Conservation (phyloP, 2,113 vertebrate genomes). For the Urocynchramus pylzowi region DNA sequence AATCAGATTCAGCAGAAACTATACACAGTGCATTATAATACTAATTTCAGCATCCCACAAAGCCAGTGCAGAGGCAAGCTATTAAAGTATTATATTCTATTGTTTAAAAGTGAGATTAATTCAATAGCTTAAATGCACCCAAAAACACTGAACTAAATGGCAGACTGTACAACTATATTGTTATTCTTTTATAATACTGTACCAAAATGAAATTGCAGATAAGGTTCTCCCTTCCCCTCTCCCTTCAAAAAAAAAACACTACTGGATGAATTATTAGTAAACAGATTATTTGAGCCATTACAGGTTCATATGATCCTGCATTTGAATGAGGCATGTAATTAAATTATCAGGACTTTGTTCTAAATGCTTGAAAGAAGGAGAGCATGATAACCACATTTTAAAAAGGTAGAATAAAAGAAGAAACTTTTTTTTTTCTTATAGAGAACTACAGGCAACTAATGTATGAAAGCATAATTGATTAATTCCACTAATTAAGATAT, state of each 20-base stretch:
- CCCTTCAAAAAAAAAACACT: background rate
- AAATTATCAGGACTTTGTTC: conserved; percentile 60
- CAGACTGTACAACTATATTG: conserved; percentile 55
- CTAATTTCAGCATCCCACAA: conserved; percentile 86
- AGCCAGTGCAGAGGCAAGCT: conserved; percentile 85
- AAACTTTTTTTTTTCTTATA: conserved; percentile 32
- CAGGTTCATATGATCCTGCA: conserved; percentile 52
- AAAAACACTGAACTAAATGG: conserved; percentile 64
- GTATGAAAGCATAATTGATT: conserved; percentile 52
- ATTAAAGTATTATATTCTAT: conserved; percentile 85
- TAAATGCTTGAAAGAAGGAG: conserved; percentile 51
- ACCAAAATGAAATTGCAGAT: conserved; percentile 65
- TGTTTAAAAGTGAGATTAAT: conserved; percentile 82
- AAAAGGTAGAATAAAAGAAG: conserved; percentile 37
- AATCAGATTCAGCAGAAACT: conserved; percentile 94
- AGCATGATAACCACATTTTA: conserved; percentile 47
- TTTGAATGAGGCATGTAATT: conserved; percentile 65
- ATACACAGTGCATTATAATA: conserved; percentile 82
- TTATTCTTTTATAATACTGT: conserved; percentile 66
- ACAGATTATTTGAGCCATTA: conserved; percentile 65
- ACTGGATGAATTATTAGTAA: conserved; percentile 64
- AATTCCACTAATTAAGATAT: conserved; percentile 61
- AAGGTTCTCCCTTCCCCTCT: conserved; percentile 55
- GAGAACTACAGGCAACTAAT: conserved; percentile 35
- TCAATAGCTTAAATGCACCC: conserved; percentile 67